Evolutionary conservation across 2,113 vertebrate species (phyloP).

Genomic region (Oncorhynchus clarkii): DNA sequence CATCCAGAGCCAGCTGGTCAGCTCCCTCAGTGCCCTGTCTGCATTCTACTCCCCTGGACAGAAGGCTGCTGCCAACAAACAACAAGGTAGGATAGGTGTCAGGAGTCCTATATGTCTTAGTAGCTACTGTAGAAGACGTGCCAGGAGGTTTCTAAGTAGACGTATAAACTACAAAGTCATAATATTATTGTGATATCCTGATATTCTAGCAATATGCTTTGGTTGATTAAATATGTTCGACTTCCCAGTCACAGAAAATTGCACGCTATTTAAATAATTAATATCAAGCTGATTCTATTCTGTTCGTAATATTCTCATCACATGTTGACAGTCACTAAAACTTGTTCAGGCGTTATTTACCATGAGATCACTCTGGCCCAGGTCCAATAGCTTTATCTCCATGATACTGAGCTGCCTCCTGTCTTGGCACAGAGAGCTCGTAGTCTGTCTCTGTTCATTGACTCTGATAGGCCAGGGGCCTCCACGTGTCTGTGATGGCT

Average conservation of each 20-base stretch:
- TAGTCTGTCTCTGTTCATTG: background rate
- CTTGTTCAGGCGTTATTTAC: background rate
- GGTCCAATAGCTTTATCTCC: constrained; percentile 1
- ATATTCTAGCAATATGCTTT: background rate
- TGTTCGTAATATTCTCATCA: background rate
- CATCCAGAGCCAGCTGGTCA: constrained; percentile 94
- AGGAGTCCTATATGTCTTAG: background rate
- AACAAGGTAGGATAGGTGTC: constrained; percentile 68
- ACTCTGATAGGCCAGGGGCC: constrained; percentile 12
- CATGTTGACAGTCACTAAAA: background rate
- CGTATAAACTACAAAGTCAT: too few species aligned
- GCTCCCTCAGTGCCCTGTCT: constrained; percentile 90
- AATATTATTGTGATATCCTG: too few species aligned
- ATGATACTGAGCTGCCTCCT: background rate
- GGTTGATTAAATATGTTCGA: background rate
- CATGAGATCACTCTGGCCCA: background rate
- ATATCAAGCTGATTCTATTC: too few species aligned
- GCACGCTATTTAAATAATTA: too few species aligned
- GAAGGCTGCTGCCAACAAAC: constrained; percentile 70
- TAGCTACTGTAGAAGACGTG: background rate
- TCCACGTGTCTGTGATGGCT: background rate
- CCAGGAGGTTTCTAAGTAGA: too few species aligned
- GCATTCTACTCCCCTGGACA: constrained; percentile 87
- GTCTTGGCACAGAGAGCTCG: background rate
- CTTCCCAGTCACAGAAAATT: background rate